Evolutionary conservation across 1,140 invertebrate genomes (phyloP).

Genomic region (Chironomus tepperi): DNA sequence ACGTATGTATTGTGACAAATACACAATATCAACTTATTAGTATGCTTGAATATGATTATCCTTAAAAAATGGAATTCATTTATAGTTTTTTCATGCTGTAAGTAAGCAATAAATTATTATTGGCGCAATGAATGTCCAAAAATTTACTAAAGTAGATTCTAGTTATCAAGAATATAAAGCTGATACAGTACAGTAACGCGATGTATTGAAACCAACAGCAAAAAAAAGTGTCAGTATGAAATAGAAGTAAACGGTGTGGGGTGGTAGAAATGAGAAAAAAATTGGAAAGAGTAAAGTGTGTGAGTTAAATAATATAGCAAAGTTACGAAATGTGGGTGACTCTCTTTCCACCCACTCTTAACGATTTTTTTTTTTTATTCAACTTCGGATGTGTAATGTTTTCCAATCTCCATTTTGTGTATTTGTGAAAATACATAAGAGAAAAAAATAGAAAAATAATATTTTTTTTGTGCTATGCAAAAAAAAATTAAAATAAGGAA

Average conservation of each 20-base stretch:
- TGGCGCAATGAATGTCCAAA: not conserved
- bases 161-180: no score
- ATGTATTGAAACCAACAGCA: not conserved
- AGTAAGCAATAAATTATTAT: not conserved
- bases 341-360: not conserved
- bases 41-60: no score
- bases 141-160: no score
- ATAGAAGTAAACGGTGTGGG: not conserved
- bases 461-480: no score
- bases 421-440: constrained; percentile 1
- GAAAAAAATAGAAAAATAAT: no score
- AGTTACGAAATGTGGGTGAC: constrained; percentile 11
- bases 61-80: no score
- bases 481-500: no score
- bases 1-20: no score
- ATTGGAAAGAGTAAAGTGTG: constrained; percentile 1
- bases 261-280: not conserved
- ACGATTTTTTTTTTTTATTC: constrained; percentile 6
- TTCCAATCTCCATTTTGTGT: constrained; percentile 13
- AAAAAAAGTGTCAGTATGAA: not conserved
- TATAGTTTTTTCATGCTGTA: no score
- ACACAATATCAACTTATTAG: no score
- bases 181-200: not conserved
- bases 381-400: constrained; percentile 12
- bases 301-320: not conserved